These are phyloP conservation scores for Gadus macrocephalus DNA, from an alignment of 2,113 vertebrate genomes.

Conservation along the genomic window DNA sequence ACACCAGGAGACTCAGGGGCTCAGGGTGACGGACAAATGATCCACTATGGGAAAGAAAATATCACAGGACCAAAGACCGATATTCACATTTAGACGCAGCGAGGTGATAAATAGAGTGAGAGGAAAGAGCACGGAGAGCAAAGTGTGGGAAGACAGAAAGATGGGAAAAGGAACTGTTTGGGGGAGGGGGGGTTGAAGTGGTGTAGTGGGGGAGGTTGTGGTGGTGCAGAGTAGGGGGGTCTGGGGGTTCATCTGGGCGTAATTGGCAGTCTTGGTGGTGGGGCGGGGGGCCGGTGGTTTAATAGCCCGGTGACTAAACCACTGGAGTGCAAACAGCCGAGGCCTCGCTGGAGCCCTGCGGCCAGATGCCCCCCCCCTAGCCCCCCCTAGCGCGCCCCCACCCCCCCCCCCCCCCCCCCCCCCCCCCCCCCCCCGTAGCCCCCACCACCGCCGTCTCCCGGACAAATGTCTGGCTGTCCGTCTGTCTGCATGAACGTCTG, in stretches of 20 bases:
- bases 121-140: conserved; percentile 41
- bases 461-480: conserved; percentile 32
- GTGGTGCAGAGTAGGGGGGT: conserved; percentile 42
- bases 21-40: too few species aligned
- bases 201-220: conserved; percentile 39
- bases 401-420: conserved; percentile 57
- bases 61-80: too few species aligned
- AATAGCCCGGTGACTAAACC: conserved; percentile 69
- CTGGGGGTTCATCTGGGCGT: conserved; percentile 56
- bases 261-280: conserved; percentile 71
- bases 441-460: conserved; percentile 66
- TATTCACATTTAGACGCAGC: too few species aligned
- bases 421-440: not conserved
- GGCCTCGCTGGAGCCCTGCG: conserved; percentile 55
- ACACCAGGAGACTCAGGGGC: conserved; percentile 44
- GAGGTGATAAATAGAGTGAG: too few species aligned
- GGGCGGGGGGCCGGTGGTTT: conserved; percentile 68
- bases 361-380: conserved; percentile 59
- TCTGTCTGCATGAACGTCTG: not conserved
- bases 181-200: conserved; percentile 43
- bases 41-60: too few species aligned
- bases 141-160: conserved; percentile 52
- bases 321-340: conserved; percentile 67
- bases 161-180: conserved; percentile 50
- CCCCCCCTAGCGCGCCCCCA: conserved; percentile 61